Evolutionary conservation across 1,140 invertebrate species (phyloP).

Genomic region (Lutraria rhynchaena): DNA sequence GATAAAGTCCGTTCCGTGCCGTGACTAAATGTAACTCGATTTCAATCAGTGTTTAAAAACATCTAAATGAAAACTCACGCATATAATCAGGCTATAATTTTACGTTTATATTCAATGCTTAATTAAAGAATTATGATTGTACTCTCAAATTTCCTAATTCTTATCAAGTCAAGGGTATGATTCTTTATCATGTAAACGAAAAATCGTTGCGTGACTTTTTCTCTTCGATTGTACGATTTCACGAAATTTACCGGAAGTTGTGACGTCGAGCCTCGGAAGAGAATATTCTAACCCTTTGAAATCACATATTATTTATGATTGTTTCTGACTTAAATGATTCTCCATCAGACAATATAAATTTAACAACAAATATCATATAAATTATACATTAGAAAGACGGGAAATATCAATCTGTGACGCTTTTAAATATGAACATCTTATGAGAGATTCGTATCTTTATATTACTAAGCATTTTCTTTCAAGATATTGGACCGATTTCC

Average conservation of each 20-base stretch:
- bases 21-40: constrained; percentile 24
- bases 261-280: constrained; percentile 28
- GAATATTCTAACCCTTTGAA: constrained; percentile 28
- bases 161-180: constrained; percentile 19
- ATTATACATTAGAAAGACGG: constrained; percentile 38
- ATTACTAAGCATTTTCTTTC: constrained; percentile 6
- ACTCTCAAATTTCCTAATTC: constrained; percentile 43
- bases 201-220: constrained; percentile 2
- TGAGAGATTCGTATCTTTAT: constrained; percentile 36
- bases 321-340: constrained; percentile 39
- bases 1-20: constrained; percentile 48
- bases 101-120: constrained; percentile 40
- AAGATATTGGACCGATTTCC: constrained; percentile 29
- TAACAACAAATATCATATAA: constrained; percentile 42
- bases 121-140: constrained; percentile 47
- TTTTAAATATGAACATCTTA: constrained; percentile 21
- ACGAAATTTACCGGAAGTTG: constrained; percentile 6
- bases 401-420: constrained; percentile 33
- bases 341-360: constrained; percentile 26
- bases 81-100: constrained; percentile 38
- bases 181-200: constrained; percentile 27
- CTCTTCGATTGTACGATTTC: neutral
- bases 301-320: constrained; percentile 49
- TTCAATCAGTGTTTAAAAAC: constrained; percentile 39
- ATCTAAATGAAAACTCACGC: constrained; percentile 22